Evolutionary conservation across 1,140 invertebrate genomes (phyloP).

Genomic region (Platyura marginata): DNA sequence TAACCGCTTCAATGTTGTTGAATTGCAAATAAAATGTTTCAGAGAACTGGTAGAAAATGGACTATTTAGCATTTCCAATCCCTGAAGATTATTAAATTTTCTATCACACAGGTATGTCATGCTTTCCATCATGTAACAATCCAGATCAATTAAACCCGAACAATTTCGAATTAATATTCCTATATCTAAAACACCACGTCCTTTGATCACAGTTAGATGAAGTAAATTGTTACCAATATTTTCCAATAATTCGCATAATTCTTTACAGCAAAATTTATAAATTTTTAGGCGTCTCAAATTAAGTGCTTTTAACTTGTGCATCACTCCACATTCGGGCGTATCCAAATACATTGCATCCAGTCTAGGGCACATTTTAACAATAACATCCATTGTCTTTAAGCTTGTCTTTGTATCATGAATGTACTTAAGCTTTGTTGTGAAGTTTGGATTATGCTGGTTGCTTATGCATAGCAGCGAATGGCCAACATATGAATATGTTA

Average conservation of each 20-base stretch:
- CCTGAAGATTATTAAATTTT: constrained; percentile 36
- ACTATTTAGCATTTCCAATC: constrained; percentile 40
- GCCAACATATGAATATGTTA: constrained; percentile 42
- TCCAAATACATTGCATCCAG: constrained; percentile 41
- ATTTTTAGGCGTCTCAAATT: constrained; percentile 34
- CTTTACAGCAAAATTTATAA: constrained; percentile 35
- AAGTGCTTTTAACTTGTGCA: constrained; percentile 27
- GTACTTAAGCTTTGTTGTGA: constrained; percentile 36
- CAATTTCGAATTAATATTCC: constrained; percentile 34
- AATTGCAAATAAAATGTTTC: constrained; percentile 34
- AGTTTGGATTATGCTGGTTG: constrained; percentile 29
- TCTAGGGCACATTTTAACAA: constrained; percentile 33
- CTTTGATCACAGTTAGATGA: constrained; percentile 38
- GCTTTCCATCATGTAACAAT: constrained; percentile 39
- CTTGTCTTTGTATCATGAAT: constrained; percentile 38
- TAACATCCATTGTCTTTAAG: constrained; percentile 30
- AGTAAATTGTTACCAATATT: constrained; percentile 32
- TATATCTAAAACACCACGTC: constrained; percentile 34
- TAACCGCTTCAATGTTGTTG: constrained; percentile 34
- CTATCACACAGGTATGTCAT: constrained; percentile 32
- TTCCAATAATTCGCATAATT: constrained; percentile 34
- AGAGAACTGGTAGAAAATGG: constrained; percentile 31
- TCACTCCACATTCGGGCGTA: constrained; percentile 30
- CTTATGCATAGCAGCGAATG: constrained; percentile 32
- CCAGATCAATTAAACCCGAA: constrained; percentile 32